phyloP scores from a whole-genome alignment of 2,888 invertebrate genomes.

The Thymelicus acteon region DNA sequence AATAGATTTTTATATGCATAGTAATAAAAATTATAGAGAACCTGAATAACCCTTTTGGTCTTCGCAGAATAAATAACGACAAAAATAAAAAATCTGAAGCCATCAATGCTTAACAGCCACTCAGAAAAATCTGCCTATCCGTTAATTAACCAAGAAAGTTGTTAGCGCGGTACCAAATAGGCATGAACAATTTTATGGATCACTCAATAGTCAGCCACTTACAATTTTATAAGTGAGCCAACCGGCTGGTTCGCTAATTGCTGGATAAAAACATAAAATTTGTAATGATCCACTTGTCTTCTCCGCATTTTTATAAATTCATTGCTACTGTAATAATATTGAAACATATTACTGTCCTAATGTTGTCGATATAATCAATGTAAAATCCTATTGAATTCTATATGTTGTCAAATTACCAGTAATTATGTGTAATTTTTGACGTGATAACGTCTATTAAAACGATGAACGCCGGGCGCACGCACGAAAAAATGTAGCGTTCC shows the following conservation, averaged over 20 bases:
- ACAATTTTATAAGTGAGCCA: slow-evolving; percentile 26
- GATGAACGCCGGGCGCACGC: too few species aligned
- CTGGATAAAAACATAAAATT: slow-evolving; percentile 24
- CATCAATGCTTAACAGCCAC: slow-evolving; percentile 12
- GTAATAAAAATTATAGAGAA: too few species aligned
- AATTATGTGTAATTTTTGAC: too few species aligned
- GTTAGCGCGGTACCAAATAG: slow-evolving; percentile 24
- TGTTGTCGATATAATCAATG: too few species aligned
- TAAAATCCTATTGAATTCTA: too few species aligned
- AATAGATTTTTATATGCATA: too few species aligned
- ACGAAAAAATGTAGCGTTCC: too few species aligned
- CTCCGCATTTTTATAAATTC: neutral
- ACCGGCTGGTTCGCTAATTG: slow-evolving; percentile 24
- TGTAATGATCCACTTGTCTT: slow-evolving; percentile 11
- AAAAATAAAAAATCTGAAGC: slow-evolving; percentile 8
- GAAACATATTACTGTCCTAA: too few species aligned
- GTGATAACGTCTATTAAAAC: too few species aligned
- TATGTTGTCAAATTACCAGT: too few species aligned
- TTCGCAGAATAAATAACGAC: neutral
- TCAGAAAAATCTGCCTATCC: slow-evolving; percentile 28
- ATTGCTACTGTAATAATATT: neutral
- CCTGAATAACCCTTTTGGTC: neutral
- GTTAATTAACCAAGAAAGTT: slow-evolving; percentile 33
- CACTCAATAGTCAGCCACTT: slow-evolving; percentile 30
- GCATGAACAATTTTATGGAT: slow-evolving; percentile 35